Percentiles rank a stretch among this genome's conserved stretches.
Conservation (phyloP, 2,888 invertebrate species). For the Mythimna impura region DNA sequence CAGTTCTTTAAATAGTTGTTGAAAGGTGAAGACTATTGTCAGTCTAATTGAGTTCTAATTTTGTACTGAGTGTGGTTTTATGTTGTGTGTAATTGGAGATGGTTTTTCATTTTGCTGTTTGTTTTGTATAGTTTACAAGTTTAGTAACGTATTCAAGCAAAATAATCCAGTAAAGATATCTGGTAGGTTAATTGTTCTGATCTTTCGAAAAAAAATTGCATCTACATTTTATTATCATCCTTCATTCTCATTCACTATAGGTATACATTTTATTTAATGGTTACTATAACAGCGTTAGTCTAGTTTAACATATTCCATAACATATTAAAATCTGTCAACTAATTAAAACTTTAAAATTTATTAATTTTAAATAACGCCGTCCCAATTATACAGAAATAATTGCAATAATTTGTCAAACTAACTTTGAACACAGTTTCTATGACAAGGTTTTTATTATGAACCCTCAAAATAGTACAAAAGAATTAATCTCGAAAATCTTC, state of each 20-base stretch:
- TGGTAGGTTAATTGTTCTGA: background rate
- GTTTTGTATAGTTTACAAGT: background rate
- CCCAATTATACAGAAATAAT: constrained; percentile 75
- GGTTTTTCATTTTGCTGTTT: constrained; percentile 6
- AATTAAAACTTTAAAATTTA: constrained; percentile 52
- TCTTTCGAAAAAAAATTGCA: background rate
- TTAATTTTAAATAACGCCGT: constrained; percentile 56
- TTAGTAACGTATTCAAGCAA: background rate
- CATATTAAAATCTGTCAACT: constrained; percentile 26
- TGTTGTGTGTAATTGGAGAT: constrained; percentile 27
- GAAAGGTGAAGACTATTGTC: constrained; percentile 71
- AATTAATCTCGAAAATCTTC: constrained; percentile 85
- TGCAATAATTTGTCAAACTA: constrained; percentile 79
- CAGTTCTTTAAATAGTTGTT: constrained; percentile 64
- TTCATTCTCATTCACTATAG: background rate
- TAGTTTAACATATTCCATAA: constrained; percentile 13
- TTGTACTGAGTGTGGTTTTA: constrained; percentile 54
- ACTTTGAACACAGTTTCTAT: constrained; percentile 77
- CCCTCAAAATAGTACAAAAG: constrained; percentile 84
- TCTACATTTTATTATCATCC: background rate
- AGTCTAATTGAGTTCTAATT: constrained; percentile 79
- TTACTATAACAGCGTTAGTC: background rate
- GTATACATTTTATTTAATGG: background rate
- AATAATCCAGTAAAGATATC: background rate
- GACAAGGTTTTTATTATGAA: constrained; percentile 76